A percentile compares a stretch with the other conserved stretches of the same genome.
These are phyloP conservation scores for Macrotus californicus DNA, from an alignment of 2,113 vertebrate genomes.

Conservation along the genomic window DNA sequence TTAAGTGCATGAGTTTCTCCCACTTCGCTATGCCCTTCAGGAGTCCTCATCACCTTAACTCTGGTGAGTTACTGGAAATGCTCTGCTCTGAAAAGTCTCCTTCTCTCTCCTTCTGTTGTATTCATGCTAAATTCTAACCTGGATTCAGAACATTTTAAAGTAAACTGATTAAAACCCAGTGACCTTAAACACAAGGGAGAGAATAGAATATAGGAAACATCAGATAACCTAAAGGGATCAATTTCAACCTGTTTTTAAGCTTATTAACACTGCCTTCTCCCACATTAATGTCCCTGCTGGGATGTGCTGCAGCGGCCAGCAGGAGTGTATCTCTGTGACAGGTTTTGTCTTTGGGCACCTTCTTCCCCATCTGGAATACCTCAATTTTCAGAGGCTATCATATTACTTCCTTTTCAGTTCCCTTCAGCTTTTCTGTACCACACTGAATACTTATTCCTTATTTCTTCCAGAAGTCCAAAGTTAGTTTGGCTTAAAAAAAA, in stretches of 20 bases:
- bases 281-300: conserved; percentile 8
- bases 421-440: neutral
- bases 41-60: conserved; percentile 6
- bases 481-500: neutral
- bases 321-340: conserved; percentile 44
- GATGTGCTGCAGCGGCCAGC: neutral
- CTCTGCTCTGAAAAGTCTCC: neutral
- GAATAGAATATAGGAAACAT: conserved; percentile 45
- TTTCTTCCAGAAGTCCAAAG: neutral
- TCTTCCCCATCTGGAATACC: neutral
- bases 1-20: conserved; percentile 5
- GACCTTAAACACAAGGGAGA: conserved; percentile 51
- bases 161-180: conserved; percentile 57
- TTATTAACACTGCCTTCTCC: conserved; percentile 44
- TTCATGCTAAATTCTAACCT: conserved; percentile 39
- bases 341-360: conserved; percentile 21
- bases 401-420: neutral
- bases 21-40: conserved; percentile 45
- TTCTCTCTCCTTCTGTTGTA: neutral
- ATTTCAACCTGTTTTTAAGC: conserved; percentile 58
- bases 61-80: conserved; percentile 23
- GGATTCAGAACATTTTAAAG: conserved; percentile 40
- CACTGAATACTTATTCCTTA: neutral
- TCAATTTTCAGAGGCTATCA: neutral
- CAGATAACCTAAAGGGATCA: conserved; percentile 54